These are phyloP conservation scores for Cryptoblepharus egeriae DNA, from an alignment of 2,797 vertebrate species.

Conservation along the genomic window DNA sequence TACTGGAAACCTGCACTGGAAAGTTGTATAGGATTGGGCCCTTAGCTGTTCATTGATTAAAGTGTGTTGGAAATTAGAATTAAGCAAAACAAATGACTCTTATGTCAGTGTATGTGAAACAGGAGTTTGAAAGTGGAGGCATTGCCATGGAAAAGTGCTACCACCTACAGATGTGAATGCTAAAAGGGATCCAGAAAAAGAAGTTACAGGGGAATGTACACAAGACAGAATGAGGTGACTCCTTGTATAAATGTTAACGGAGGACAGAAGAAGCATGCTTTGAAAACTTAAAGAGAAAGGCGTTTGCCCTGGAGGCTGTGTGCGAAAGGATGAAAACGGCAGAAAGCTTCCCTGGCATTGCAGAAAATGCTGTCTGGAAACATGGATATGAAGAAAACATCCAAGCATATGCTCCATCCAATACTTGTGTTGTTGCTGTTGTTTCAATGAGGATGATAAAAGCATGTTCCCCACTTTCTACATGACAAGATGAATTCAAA, in stretches of 20 bases:
- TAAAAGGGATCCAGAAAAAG: constrained; percentile 49
- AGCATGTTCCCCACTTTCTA: not conserved
- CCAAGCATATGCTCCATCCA: not conserved
- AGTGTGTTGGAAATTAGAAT: not conserved
- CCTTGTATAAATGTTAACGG: constrained; percentile 57
- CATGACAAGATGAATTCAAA: constrained; percentile 3
- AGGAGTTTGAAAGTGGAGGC: not conserved
- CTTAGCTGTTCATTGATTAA: not conserved
- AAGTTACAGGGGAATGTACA: constrained; percentile 32
- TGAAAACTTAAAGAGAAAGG: constrained; percentile 52
- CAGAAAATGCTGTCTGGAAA: constrained; percentile 33
- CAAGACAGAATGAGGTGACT: constrained; percentile 31
- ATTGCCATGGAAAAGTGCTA: constrained; percentile 28
- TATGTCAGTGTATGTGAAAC: rapidly evolving
- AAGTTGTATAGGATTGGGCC: no score
- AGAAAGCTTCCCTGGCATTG: constrained; percentile 23
- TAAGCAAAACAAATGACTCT: not conserved
- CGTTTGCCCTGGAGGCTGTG: constrained; percentile 5
- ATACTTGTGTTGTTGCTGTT: not conserved
- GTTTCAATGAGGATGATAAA: constrained; percentile 7
- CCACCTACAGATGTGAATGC: constrained; percentile 29
- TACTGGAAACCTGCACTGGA: no score
- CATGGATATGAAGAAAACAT: constrained; percentile 27
- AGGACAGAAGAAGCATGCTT: constrained; percentile 38
- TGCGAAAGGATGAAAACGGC: not conserved